Percentiles rank a stretch among this genome's conserved stretches.
phyloP scores from a whole-genome alignment of 2,797 vertebrate species.

The Capromys pilorides region DNA sequence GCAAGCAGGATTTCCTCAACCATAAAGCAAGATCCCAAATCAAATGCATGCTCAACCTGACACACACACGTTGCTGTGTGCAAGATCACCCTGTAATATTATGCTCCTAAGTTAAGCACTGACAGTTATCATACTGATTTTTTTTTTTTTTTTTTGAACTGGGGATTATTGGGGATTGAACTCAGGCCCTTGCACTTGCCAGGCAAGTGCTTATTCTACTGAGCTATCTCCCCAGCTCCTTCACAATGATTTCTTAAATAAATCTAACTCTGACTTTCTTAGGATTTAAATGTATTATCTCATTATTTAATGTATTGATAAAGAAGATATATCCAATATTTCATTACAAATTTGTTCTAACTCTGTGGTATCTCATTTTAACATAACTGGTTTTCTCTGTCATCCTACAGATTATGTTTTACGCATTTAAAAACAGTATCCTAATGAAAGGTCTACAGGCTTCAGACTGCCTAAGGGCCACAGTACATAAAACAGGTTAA shows the following conservation, averaged over 20 bases:
- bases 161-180: too few relatives aligned
- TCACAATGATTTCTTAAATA: neutral
- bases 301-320: slow-evolving; percentile 43
- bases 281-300: slow-evolving; percentile 51
- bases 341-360: slow-evolving; percentile 20
- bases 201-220: too few relatives aligned
- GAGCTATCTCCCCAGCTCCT: too few relatives aligned
- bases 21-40: slow-evolving; percentile 29
- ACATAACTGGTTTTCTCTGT: neutral
- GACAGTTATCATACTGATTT: neutral
- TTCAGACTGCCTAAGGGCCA: slow-evolving; percentile 14
- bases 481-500: slow-evolving; percentile 5
- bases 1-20: slow-evolving; percentile 20
- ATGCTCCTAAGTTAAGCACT: slow-evolving; percentile 24
- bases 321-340: neutral
- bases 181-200: too few relatives aligned
- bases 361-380: slow-evolving; percentile 33
- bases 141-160: neutral
- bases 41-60: neutral
- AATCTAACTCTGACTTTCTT: slow-evolving; percentile 42
- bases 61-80: neutral
- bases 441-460: neutral
- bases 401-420: slow-evolving; percentile 27
- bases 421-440: slow-evolving; percentile 60
- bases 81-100: neutral